Evolutionary conservation across 2,113 vertebrate species (phyloP), one percentile per base, ranked within the genome.

Genomic region (Aramus guarauna): DNA sequence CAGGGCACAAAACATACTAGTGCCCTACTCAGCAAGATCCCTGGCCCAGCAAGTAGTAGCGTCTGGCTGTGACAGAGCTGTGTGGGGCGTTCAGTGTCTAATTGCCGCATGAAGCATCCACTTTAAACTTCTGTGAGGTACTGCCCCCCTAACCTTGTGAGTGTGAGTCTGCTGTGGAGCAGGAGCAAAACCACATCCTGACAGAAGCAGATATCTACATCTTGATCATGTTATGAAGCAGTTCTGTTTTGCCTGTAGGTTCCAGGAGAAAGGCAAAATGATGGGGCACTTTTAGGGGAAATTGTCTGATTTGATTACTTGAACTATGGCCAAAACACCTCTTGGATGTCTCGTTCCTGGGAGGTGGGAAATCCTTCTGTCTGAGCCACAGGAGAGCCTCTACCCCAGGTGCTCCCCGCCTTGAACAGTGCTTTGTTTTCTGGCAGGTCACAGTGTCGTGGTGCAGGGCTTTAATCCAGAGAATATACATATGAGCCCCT

Each of bases 401-500:
- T 53, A 9, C 11, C 55, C 15, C n/a, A 24, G 5, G 26, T 50
- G 41, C 47, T 78, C 47, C 69, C 74, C 1, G 7, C 43, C 37
- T 92, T 68, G 59, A 62, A 36, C 27, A 72, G 76, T 19, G 27
- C 36, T 86, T 5, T 4, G 24, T 86, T 92, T 94, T 73, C 52
- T 24, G 55, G 15, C 24, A 30, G 48, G 21, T 79, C 82, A 76
- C 58, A 74, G 47, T 62, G 24, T 62, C 0, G 0, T 24, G n/a
- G 60, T 82, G 52, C 39, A 68, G 32, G 2, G 11, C 41, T 80
- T 50, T 41, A 83, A 66, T 76, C 37, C 19, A 39, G 17, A 50
- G 22, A 9, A 17, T 23, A 15, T 55, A 53, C 23, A 2, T 6
- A 36, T 0, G 2, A 92, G n/a, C 13, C 13, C 26, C 24, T 76